Base-by-base conservation (phyloP, 2,113 vertebrate genomes). In the Smithornis capensis region DNA sequence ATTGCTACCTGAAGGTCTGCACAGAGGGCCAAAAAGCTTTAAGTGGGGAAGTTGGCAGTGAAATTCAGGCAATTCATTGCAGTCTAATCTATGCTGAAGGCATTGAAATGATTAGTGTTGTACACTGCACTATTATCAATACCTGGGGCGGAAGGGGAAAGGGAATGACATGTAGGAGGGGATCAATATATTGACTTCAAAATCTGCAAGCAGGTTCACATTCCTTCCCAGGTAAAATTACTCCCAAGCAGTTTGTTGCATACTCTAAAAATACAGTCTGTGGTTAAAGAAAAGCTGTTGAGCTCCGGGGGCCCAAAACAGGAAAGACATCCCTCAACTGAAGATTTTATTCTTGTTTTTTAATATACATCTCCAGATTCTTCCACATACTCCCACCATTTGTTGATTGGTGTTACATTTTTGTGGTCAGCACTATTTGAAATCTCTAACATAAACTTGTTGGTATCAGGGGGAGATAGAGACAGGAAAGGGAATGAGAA, bases 81-180 rank as follows among this genome's bases (percentile, higher is more conserved):
- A 40, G 44, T 11, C 44, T 44, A 1, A 56, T 31, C 0, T 29
- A 52, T n/a, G 63, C 47, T 25, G 60, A 45, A 78, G 42, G 11
- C 28, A 3, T 12, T 5, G 17, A 56, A 60, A 28, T 29, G n/a
- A 6, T 53, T 12, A 12, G 6, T 1, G 0, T 40, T 50, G 38
- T 17, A 1, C 25, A 1, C 22, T 12, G n/a, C 22, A 3, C 19
- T 53, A 2, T 2, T 31, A 27, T 63, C 74, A 10, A 3, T 33
- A 33, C 14, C 38, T 19, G 33, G 17, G 28, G 16, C 23, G 9
- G 1, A 21, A 49, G 7, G 67, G 25, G 44, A 40, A 49, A 14
- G 6, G 27, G 42, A 28, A 25, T n/a, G n/a, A 15, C 38, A 50
- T 56, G n/a, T 45, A 27, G 47, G 56, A 29, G 35, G 5, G 7